Evolutionary conservation across 2,888 invertebrate species (phyloP).

Genomic region (Hololepta plana): DNA sequence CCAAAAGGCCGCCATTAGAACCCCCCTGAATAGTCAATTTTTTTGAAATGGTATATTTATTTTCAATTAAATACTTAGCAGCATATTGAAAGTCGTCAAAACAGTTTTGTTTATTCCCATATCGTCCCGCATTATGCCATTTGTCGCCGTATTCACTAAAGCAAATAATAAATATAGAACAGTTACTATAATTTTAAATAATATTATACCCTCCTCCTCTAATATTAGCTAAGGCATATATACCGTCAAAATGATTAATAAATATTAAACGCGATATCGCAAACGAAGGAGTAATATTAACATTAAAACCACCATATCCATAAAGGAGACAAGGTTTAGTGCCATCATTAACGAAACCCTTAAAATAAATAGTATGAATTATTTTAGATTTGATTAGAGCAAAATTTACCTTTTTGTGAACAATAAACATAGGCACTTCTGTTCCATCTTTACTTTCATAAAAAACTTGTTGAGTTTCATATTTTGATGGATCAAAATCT

Average conservation of each 20-base stretch:
- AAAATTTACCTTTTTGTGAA: conserved; percentile 48
- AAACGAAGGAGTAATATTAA: conserved; percentile 79
- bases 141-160: conserved; percentile 86
- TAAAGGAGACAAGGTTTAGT: conserved; percentile 74
- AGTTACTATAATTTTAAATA: conserved; percentile 7
- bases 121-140: conserved; percentile 89
- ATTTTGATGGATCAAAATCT: conserved; percentile 60
- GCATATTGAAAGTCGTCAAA: conserved; percentile 94
- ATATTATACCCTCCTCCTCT: conserved; percentile 86
- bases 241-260: conserved; percentile 74
- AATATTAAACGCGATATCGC: conserved; percentile 74
- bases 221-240: conserved; percentile 84
- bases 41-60: conserved; percentile 58
- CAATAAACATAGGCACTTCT: conserved; percentile 90
- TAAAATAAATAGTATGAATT: conserved; percentile 14
- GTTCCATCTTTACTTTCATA: conserved; percentile 86
- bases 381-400: background rate
- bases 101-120: conserved; percentile 88
- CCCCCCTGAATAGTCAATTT: conserved; percentile 83
- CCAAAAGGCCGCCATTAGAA: conserved; percentile 93
- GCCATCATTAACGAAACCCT: conserved; percentile 48
- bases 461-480: conserved; percentile 78
- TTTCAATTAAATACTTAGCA: conserved; percentile 67
- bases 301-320: conserved; percentile 96
- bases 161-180: conserved; percentile 6